Conservation (phyloP, 2,888 invertebrate genomes). For the Nysson spinosus region DNA sequence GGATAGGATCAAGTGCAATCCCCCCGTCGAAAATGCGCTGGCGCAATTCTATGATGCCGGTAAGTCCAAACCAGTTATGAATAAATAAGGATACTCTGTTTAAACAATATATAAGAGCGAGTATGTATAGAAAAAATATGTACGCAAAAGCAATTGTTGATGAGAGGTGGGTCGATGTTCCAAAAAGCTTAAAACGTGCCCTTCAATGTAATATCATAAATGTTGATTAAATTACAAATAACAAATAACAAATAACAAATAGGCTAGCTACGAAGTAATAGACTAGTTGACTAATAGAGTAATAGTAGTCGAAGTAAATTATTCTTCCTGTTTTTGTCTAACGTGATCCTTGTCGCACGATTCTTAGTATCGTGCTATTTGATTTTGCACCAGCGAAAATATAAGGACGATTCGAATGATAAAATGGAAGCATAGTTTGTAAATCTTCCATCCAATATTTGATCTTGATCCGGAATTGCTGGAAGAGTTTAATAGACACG, state of each 20-base stretch:
- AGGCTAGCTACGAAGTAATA: too few relatives aligned
- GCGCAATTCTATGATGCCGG: conserved; percentile 19
- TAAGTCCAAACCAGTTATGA: conserved; percentile 3
- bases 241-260: too few relatives aligned
- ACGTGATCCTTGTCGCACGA: conserved; percentile 60
- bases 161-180: too few relatives aligned
- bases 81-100: not conserved
- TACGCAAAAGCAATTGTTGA: too few relatives aligned
- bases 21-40: conserved; percentile 17
- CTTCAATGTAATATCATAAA: too few relatives aligned
- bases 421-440: conserved; percentile 60
- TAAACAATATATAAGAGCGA: too few relatives aligned
- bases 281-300: not conserved
- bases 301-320: not conserved
- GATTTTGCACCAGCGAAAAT: conserved; percentile 57
- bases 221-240: too few relatives aligned
- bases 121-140: too few relatives aligned
- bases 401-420: conserved; percentile 54
- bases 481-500: too few relatives aligned
- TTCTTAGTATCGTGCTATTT: conserved; percentile 60
- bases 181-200: too few relatives aligned
- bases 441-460: conserved; percentile 57
- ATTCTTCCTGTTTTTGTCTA: too few relatives aligned
- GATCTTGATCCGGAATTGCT: conserved; percentile 65
- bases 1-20: conserved; percentile 7